These are phyloP conservation scores for Microcebus ravelobensis DNA, from an alignment of 2,113 vertebrate genomes.

Conservation along the genomic window DNA sequence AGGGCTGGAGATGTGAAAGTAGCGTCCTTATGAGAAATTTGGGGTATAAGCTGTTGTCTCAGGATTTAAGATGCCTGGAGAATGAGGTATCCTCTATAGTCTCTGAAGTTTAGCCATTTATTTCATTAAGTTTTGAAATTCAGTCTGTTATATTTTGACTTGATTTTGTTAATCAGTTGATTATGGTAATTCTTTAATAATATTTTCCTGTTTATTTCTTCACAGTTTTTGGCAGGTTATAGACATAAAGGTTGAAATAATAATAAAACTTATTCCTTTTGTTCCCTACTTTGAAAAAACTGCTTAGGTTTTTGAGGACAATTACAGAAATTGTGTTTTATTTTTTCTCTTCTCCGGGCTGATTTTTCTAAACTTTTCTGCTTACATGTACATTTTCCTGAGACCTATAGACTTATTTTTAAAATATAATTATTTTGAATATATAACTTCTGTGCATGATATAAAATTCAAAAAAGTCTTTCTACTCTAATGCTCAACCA, in stretches of 20 bases:
- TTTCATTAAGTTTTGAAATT: constrained; percentile 40
- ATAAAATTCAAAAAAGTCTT: background rate
- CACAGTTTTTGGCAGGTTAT: background rate
- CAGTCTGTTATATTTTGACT: background rate
- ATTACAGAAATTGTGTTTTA: constrained; percentile 28
- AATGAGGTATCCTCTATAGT: background rate
- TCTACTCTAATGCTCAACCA: background rate
- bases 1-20: background rate
- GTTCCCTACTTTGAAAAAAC: constrained; percentile 25
- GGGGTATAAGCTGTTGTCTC: background rate
- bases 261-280: background rate
- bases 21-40: background rate
- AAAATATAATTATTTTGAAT: background rate
- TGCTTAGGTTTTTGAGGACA: background rate
- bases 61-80: background rate
- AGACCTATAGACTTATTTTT: background rate
- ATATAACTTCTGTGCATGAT: background rate
- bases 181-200: background rate
- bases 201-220: background rate
- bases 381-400: constrained; percentile 17
- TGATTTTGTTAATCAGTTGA: constrained; percentile 40
- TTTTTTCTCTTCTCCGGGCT: constrained; percentile 21
- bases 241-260: constrained; percentile 5
- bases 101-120: background rate
- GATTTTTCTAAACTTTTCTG: background rate